Evolutionary conservation across 2,888 invertebrate genomes (phyloP).

Genomic region (Allolobophora icterica): DNA sequence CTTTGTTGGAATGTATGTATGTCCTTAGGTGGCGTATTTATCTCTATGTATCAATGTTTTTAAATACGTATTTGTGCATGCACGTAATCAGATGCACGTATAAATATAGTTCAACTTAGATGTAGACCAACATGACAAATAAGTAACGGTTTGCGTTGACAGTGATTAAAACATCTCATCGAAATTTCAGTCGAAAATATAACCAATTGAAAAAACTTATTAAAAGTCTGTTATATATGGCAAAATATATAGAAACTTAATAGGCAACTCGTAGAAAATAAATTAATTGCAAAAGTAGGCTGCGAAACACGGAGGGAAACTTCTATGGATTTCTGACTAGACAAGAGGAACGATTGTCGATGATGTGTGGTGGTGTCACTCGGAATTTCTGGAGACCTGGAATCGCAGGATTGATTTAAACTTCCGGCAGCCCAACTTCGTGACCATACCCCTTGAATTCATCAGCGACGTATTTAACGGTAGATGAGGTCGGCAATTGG

Average conservation of each 20-base stretch:
- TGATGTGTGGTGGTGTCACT: neutral
- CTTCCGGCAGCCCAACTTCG: neutral
- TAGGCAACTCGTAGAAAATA: neutral
- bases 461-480: neutral
- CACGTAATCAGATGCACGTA: neutral
- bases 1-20: too few relatives aligned
- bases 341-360: neutral
- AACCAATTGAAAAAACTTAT: neutral
- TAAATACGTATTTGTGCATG: neutral
- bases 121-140: neutral
- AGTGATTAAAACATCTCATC: too few relatives aligned
- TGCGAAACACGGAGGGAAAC: neutral
- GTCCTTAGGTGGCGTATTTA: neutral
- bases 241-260: neutral
- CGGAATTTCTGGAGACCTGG: neutral
- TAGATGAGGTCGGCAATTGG: neutral
- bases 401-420: neutral
- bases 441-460: neutral
- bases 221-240: neutral
- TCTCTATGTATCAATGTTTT: neutral
- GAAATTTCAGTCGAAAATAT: neutral
- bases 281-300: neutral
- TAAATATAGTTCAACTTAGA: neutral
- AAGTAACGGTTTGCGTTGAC: neutral
- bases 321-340: neutral